Base-by-base conservation (phyloP, 2,888 invertebrate genomes). In the Agrochola lychnidis region DNA sequence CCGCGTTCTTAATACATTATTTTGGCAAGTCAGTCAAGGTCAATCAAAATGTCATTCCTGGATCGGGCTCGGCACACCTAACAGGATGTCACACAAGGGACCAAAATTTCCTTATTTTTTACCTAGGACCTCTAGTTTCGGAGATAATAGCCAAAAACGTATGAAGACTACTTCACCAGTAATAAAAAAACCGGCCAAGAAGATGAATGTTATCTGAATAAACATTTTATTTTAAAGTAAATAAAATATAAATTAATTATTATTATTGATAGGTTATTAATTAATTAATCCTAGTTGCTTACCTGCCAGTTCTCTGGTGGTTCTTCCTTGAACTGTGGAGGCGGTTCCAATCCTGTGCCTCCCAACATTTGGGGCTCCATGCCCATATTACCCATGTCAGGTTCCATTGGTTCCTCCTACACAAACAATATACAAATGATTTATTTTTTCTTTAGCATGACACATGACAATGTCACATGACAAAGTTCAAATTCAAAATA, bases 221-320 rank as follows among this genome's bases (percentile, higher is more conserved):
- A 40, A 36, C 36, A 1, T 30, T 30, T 30, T 30, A 30, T 30
- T 5, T 12, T 12, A 6, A 61, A 57, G 12, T n/a, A 25, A n/a
- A 6, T n/a, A 25, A 25, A 25, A 19, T 30, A 16, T 16, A 30
- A 30, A 30, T 30, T 30, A 25, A n/a, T 40, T 19, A 40, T 40
- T 51, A 51, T 22, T 3, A 12, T 25, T 22, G 5, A 16, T 53
- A 36, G 22, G 30, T 45, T 25, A 40, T 25, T 16, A 14, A 57
- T 36, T 6, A 25, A 30, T 36, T 36, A 36, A 81, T 42, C 5
- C 4, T 42, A 53, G 67, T 40, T 25, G 73, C 91, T 81, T 74
- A 96, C 97, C 96, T 96, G 97, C 97, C 97, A 97, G 77, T 94
- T 96, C 69, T 97, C 97, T 7, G 93, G 93, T 48, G 96, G 96